Evolutionary conservation across 2,797 vertebrate genomes (phyloP).

Genomic region (Leucoraja ocellata): DNA sequence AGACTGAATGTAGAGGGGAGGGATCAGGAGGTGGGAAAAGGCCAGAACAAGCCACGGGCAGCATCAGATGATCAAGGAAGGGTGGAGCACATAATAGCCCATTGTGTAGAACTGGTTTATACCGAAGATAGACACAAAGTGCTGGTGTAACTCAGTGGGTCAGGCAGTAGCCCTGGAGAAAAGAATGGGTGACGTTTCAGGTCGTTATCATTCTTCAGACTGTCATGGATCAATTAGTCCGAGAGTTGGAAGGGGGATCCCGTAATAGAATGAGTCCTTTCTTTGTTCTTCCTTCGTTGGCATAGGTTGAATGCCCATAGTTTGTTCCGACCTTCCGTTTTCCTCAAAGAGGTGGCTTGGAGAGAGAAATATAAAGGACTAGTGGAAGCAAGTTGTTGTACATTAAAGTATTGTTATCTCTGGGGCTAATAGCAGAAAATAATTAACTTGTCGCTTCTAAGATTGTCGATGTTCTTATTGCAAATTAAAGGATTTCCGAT

Average conservation of each 20-base stretch:
- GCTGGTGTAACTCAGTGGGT: too few relatives aligned
- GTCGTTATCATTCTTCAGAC: too few relatives aligned
- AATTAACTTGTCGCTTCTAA: neutral
- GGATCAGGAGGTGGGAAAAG: too few relatives aligned
- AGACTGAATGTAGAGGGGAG: too few relatives aligned
- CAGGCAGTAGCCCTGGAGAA: too few relatives aligned
- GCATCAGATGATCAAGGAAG: too few relatives aligned
- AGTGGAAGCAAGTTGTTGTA: neutral
- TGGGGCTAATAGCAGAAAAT: neutral
- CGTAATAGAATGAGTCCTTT: neutral
- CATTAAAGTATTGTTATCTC: neutral
- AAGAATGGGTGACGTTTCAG: too few relatives aligned
- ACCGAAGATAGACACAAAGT: too few relatives aligned
- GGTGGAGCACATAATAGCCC: too few relatives aligned
- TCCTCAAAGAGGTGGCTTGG: neutral
- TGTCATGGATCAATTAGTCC: too few relatives aligned
- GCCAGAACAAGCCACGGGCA: too few relatives aligned
- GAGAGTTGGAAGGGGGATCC: neutral
- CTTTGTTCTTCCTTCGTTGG: neutral
- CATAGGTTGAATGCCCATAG: neutral
- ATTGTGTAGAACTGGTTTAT: too few relatives aligned
- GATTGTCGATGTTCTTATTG: neutral
- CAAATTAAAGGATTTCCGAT: slow-evolving; percentile 11
- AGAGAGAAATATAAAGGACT: neutral
- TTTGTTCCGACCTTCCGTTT: neutral